Evolutionary conservation across 2,797 vertebrate genomes (phyloP).

Genomic region (Selene dorsalis): DNA sequence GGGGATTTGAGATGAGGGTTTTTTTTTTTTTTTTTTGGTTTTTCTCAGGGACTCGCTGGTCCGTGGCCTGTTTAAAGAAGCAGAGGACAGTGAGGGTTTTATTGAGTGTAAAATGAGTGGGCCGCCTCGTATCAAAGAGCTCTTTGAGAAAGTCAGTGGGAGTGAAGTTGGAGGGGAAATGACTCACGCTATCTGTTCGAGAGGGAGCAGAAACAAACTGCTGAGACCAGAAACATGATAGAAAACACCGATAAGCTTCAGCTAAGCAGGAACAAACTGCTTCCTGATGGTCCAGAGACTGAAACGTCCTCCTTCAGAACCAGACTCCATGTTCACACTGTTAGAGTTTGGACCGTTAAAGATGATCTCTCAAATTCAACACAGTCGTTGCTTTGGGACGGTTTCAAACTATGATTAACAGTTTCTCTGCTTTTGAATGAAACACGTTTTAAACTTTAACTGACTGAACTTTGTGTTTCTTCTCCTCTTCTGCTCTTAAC

Average conservation of each 20-base stretch:
- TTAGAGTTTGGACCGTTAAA: background rate
- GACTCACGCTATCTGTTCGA: slow-evolving; percentile 63
- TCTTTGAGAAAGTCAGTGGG: slow-evolving; percentile 72
- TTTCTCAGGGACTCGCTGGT: slow-evolving; percentile 32
- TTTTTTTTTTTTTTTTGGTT: background rate
- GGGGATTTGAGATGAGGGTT: slow-evolving; percentile 33
- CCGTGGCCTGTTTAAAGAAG: slow-evolving; percentile 44
- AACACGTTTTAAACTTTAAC: too few relatives aligned
- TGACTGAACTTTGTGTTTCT: too few relatives aligned
- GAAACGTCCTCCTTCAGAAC: background rate
- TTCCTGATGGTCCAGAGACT: slow-evolving; percentile 16
- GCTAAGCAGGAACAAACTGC: slow-evolving; percentile 19
- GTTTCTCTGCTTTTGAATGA: too few relatives aligned
- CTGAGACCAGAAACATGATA: slow-evolving; percentile 45
- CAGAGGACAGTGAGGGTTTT: slow-evolving; percentile 65
- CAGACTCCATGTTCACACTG: background rate
- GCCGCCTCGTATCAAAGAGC: slow-evolving; percentile 61
- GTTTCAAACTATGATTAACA: too few relatives aligned
- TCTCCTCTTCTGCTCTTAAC: too few relatives aligned
- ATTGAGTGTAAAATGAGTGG: slow-evolving; percentile 66
- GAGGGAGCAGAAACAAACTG: slow-evolving; percentile 51
- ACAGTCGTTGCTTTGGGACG: too few relatives aligned
- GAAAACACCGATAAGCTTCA: slow-evolving; percentile 37
- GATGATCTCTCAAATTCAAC: background rate
- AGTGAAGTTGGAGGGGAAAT: slow-evolving; percentile 58